A percentile compares a stretch with the other conserved stretches of the same genome.
Evolutionary conservation across 2,888 invertebrate genomes (phyloP).

Genomic region (Heteromyza rotundicornis): DNA sequence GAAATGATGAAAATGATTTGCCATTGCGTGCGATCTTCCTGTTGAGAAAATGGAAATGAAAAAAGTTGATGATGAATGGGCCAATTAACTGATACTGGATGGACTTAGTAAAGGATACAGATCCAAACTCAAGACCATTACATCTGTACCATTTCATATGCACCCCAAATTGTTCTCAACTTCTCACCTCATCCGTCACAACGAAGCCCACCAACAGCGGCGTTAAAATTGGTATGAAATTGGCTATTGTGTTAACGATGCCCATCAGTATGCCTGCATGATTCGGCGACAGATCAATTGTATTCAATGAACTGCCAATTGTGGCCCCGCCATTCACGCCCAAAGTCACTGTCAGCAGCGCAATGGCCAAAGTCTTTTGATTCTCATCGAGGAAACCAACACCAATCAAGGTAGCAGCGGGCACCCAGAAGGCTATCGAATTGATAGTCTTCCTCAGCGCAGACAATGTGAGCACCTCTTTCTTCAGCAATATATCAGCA

Average conservation of each 20-base stretch:
- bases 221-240: constrained; percentile 68
- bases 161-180: not conserved
- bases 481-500: constrained; percentile 62
- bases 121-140: too few species aligned
- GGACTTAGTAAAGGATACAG: too few species aligned
- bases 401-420: constrained; percentile 65
- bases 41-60: not conserved
- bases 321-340: constrained; percentile 54
- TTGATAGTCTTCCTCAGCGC: constrained; percentile 50
- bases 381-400: constrained; percentile 63
- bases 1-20: constrained; percentile 73
- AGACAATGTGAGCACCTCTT: constrained; percentile 55
- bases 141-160: too few species aligned
- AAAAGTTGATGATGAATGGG: too few species aligned
- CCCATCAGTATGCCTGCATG: constrained; percentile 72
- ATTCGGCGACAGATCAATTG: constrained; percentile 71
- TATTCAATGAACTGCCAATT: constrained; percentile 64
- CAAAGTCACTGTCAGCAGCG: constrained; percentile 66
- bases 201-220: constrained; percentile 68
- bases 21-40: constrained; percentile 70
- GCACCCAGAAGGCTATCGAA: constrained; percentile 61
- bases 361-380: constrained; percentile 61
- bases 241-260: constrained; percentile 68
- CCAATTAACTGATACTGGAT: too few species aligned
- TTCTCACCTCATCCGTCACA: constrained; percentile 53